Percentiles rank a stretch among this genome's conserved stretches.
Evolutionary conservation across 2,888 invertebrate species (phyloP).

Genomic region (Lasius fuliginosus): DNA sequence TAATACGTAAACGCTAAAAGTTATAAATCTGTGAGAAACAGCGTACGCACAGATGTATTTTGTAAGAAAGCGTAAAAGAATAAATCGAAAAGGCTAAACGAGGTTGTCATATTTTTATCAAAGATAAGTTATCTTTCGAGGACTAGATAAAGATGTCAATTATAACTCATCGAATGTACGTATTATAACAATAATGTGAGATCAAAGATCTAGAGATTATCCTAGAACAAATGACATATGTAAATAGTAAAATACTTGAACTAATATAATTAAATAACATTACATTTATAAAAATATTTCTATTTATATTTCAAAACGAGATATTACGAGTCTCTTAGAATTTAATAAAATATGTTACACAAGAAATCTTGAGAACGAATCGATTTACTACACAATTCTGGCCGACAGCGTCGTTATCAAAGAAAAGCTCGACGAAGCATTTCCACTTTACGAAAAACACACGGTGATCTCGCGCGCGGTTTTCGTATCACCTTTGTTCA

Average conservation of each 20-base stretch:
- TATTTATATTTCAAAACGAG: not conserved
- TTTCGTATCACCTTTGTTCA: conserved; percentile 53
- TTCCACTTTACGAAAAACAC: conserved; percentile 31
- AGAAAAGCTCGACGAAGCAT: conserved; percentile 15
- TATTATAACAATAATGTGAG: not conserved
- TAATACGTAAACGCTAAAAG: conserved; percentile 1
- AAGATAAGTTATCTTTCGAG: not conserved
- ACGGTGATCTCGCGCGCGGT: conserved; percentile 6
- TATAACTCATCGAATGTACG: not conserved
- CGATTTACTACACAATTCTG: not conserved
- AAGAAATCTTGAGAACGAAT: not conserved
- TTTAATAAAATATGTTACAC: conserved; percentile 3
- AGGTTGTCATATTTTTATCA: not conserved
- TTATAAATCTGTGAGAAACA: conserved; percentile 6
- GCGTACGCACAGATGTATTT: not conserved
- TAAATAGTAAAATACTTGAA: not conserved
- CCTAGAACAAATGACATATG: not conserved
- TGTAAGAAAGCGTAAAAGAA: not conserved
- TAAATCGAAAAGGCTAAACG: not conserved
- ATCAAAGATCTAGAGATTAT: too few species aligned
- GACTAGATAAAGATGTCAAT: not conserved
- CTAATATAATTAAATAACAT: not conserved
- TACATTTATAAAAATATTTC: not conserved
- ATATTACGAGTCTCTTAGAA: not conserved
- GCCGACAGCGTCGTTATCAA: conserved; percentile 26